These are phyloP conservation scores for Anoplopoma fimbria DNA, from an alignment of 2,113 vertebrate genomes.

Conservation along the genomic window DNA sequence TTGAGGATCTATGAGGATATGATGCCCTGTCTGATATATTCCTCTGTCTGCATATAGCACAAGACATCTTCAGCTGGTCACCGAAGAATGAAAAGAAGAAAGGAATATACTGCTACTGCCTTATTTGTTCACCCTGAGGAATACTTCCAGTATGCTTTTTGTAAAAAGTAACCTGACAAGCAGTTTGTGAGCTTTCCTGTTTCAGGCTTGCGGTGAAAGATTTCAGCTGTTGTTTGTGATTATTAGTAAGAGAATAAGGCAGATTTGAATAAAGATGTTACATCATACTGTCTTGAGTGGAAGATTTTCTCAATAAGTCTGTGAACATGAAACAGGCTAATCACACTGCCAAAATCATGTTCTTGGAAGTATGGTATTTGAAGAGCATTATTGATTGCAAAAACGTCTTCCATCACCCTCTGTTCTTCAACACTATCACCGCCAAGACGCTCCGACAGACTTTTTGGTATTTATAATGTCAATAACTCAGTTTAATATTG, in stretches of 20 bases:
- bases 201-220: slow-evolving; percentile 38
- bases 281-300: slow-evolving; percentile 38
- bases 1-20: background rate
- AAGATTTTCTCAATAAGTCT: slow-evolving; percentile 14
- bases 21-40: background rate
- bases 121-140: slow-evolving; percentile 1
- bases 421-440: background rate
- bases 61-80: background rate
- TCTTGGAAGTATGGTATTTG: slow-evolving; percentile 4
- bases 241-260: slow-evolving; percentile 42
- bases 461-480: no score
- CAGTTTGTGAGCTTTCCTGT: slow-evolving; percentile 34
- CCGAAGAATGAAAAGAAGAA: background rate
- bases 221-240: slow-evolving; percentile 28
- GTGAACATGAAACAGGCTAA: slow-evolving; percentile 38
- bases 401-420: background rate
- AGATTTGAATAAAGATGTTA: slow-evolving; percentile 49
- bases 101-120: background rate
- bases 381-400: background rate
- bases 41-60: background rate
- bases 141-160: background rate
- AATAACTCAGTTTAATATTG: background rate
- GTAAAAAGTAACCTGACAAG: slow-evolving; percentile 2
- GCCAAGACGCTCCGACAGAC: background rate
- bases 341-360: background rate